A percentile compares a stretch with the other conserved stretches of the same genome.
phyloP scores from a whole-genome alignment of 2,113 vertebrate genomes.

The Holacanthus passer region DNA sequence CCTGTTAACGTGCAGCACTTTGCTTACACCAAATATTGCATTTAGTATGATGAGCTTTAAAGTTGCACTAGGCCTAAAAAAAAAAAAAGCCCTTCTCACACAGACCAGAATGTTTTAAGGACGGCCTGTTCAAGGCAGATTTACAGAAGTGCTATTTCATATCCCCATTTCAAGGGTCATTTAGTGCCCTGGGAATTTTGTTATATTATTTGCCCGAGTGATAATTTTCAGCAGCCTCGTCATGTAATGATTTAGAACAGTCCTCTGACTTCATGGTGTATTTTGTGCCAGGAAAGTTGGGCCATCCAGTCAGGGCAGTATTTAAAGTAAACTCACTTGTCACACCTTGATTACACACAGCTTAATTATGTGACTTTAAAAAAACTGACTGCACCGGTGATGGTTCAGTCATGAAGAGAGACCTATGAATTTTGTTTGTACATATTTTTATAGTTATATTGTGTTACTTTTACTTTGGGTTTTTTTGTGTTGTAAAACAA shows the following conservation, averaged over 20 bases:
- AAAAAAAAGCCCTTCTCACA: neutral
- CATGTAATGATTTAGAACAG: neutral
- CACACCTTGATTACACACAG: neutral
- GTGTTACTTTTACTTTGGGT: neutral
- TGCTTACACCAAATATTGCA: neutral
- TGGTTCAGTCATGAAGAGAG: neutral
- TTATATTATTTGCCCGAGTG: neutral
- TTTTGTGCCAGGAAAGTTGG: neutral
- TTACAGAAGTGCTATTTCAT: neutral
- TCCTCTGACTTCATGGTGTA: neutral
- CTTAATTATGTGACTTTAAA: neutral
- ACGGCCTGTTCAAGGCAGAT: neutral
- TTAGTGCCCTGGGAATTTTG: neutral
- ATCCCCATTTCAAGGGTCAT: neutral
- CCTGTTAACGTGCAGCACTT: neutral
- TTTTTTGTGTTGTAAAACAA: neutral
- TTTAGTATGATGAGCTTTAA: neutral
- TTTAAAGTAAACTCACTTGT: neutral
- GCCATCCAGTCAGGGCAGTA: neutral
- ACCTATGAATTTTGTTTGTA: neutral
- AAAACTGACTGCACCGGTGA: neutral
- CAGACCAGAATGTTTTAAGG: slow-evolving; percentile 10
- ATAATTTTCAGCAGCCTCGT: neutral
- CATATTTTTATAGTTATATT: neutral
- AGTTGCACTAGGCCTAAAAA: neutral